These are phyloP conservation scores for Leucophora obtusa DNA, from an alignment of 2,888 invertebrate species.

Conservation along the genomic window DNA sequence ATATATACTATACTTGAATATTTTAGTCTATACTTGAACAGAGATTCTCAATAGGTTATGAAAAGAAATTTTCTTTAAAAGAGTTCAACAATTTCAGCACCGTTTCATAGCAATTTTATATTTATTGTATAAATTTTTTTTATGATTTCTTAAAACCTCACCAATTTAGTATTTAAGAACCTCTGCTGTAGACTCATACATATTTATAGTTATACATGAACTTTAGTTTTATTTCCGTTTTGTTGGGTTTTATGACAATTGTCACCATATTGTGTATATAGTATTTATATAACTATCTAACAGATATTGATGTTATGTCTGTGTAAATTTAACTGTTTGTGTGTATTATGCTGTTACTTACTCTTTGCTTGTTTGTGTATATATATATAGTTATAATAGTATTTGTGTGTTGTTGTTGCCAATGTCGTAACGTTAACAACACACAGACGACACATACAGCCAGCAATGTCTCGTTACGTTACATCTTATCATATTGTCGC, in stretches of 20 bases:
- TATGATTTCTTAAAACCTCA: neutral
- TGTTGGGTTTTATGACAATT: conserved; percentile 61
- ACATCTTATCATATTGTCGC: conserved; percentile 24
- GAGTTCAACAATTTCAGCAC: no score
- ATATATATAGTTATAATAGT: neutral
- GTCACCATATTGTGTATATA: conserved; percentile 44
- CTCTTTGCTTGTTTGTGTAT: neutral
- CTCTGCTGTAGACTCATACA: conserved; percentile 43
- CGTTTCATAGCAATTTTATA: neutral
- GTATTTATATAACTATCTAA: conserved; percentile 15
- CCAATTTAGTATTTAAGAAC: neutral
- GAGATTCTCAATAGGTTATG: neutral
- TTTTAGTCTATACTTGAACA: neutral
- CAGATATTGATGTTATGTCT: neutral
- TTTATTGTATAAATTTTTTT: no score
- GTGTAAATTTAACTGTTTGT: neutral
- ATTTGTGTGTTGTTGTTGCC: neutral
- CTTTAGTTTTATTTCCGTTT: conserved; percentile 60
- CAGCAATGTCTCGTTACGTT: conserved; percentile 17
- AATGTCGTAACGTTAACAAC: neutral
- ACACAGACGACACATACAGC: neutral
- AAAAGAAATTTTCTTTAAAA: no score
- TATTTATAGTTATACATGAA: conserved; percentile 52
- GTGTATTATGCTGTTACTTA: no score
- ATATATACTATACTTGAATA: conserved; percentile 22